Percentiles rank a stretch among this genome's conserved stretches.
phyloP scores from a whole-genome alignment of 2,888 invertebrate species.

The Callimorpha dominula region DNA sequence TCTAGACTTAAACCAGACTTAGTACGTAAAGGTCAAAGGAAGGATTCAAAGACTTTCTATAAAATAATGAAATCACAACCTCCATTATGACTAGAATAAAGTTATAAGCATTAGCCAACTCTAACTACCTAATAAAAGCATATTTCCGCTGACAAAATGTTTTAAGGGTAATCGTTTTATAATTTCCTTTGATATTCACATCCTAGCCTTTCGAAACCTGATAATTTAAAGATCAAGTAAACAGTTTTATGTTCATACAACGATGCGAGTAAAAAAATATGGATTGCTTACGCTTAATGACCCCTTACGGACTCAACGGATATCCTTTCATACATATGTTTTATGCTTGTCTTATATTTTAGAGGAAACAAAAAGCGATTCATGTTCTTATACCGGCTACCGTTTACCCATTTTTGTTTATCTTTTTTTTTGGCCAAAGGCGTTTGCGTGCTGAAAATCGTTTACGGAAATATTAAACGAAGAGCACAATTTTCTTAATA shows the following conservation, averaged over 20 bases:
- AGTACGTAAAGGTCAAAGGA: background rate
- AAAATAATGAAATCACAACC: background rate
- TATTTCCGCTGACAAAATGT: conserved; percentile 16
- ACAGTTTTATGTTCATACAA: conserved; percentile 42
- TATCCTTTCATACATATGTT: conserved; percentile 76
- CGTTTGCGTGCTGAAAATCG: conserved; percentile 82
- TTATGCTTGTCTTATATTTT: conserved; percentile 43
- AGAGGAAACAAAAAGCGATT: conserved; percentile 69
- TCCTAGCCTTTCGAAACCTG: conserved; percentile 33
- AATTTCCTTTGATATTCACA: conserved; percentile 36
- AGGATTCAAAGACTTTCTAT: conserved; percentile 1
- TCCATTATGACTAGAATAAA: background rate
- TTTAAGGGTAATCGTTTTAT: conserved; percentile 27
- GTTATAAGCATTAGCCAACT: background rate
- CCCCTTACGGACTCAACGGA: conserved; percentile 75
- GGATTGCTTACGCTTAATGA: conserved; percentile 73
- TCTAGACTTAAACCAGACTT: background rate
- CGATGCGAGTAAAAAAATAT: conserved; percentile 59
- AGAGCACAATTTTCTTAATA: conserved; percentile 61
- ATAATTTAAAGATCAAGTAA: conserved; percentile 50
- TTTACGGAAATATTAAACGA: conserved; percentile 61
- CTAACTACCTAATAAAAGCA: background rate
- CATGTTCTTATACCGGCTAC: conserved; percentile 68
- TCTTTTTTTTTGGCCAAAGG: conserved; percentile 56
- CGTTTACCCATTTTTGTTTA: conserved; percentile 62